Percentiles rank a stretch among this genome's conserved stretches.
phyloP scores from a whole-genome alignment of 2,888 invertebrate genomes.

The Megalurothrips usitatus region DNA sequence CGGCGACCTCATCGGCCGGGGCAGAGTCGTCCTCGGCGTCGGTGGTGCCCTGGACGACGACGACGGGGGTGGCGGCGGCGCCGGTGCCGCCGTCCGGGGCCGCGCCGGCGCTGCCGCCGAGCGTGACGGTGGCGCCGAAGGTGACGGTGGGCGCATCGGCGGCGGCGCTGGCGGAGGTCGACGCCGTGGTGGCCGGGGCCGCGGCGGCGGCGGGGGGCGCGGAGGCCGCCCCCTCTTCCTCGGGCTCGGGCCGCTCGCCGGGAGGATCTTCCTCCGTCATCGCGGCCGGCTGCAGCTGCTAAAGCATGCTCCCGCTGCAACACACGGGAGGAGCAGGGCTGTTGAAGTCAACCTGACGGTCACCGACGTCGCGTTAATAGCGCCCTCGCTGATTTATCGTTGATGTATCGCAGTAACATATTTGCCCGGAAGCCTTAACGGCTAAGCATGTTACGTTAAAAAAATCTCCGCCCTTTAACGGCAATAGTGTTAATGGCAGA shows the following conservation, averaged over 20 bases:
- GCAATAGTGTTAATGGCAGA: too few species aligned
- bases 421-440: too few species aligned
- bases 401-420: too few species aligned
- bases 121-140: neutral
- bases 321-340: too few species aligned
- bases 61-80: neutral
- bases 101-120: neutral
- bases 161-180: neutral
- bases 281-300: neutral
- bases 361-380: too few species aligned
- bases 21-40: neutral
- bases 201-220: neutral
- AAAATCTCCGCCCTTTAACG: too few species aligned
- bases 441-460: too few species aligned
- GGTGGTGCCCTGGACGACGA: too few species aligned
- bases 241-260: neutral
- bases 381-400: too few species aligned
- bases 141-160: neutral
- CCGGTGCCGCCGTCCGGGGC: neutral
- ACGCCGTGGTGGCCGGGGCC: neutral
- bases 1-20: neutral
- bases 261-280: slow-evolving; percentile 12
- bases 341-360: too few species aligned
- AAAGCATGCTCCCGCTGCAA: neutral
- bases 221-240: neutral